Evolutionary conservation across 2,797 vertebrate genomes (phyloP).

Genomic region (Poecilia picta): DNA sequence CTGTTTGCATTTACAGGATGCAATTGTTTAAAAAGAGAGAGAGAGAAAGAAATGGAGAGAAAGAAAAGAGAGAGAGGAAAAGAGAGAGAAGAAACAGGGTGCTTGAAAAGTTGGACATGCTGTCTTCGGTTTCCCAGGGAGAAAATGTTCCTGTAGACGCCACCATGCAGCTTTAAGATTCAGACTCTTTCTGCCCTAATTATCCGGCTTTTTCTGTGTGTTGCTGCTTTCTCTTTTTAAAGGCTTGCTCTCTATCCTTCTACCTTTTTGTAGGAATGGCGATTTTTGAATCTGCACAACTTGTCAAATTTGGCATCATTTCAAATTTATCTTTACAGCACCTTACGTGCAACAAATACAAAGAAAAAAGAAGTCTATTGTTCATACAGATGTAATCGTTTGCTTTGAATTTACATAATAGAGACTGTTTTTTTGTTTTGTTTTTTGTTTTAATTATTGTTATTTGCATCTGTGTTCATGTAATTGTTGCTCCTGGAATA

Average conservation of each 20-base stretch:
- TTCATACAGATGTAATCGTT: too few relatives aligned
- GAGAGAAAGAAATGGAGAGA: too few relatives aligned
- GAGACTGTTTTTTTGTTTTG: neutral
- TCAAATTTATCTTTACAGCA: neutral
- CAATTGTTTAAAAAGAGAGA: slow-evolving; percentile 40
- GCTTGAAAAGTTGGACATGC: neutral
- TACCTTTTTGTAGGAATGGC: neutral
- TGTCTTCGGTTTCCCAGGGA: neutral
- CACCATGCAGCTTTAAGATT: neutral
- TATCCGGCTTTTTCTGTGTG: neutral
- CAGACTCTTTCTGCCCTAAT: neutral
- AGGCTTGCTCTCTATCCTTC: neutral
- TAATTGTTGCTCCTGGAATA: neutral
- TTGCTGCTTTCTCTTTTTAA: neutral
- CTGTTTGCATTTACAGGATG: slow-evolving; percentile 34
- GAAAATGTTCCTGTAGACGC: neutral
- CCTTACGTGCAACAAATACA: neutral
- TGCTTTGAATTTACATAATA: neutral
- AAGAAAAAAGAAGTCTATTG: neutral
- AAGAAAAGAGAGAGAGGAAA: too few relatives aligned
- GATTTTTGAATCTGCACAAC: neutral
- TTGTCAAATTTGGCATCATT: neutral
- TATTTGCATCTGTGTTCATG: neutral
- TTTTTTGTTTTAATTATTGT: neutral
- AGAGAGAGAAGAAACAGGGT: slow-evolving; percentile 11